Conservation (phyloP, 2,113 vertebrate genomes). For the Raphicerus campestris region DNA sequence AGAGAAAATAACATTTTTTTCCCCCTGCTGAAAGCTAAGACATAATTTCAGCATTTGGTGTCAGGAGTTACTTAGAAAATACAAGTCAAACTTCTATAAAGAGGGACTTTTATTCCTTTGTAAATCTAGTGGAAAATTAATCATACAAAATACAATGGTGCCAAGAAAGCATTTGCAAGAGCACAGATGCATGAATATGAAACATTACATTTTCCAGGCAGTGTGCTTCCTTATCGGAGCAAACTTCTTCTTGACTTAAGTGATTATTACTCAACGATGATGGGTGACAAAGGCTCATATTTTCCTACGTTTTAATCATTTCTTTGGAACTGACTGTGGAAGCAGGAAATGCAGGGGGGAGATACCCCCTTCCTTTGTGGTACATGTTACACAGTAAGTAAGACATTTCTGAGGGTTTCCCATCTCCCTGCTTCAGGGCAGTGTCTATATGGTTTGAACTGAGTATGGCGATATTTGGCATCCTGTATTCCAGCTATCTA, state of each 20-base stretch:
- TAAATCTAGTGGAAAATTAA: constrained; percentile 65
- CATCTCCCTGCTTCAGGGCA: not conserved
- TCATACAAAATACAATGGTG: not conserved
- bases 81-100: constrained; percentile 29
- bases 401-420: not conserved
- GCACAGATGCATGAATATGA: constrained; percentile 14
- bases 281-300: not conserved
- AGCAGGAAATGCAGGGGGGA: not conserved
- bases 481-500: not conserved
- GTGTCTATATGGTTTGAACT: not conserved
- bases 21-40: not conserved
- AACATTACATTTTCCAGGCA: constrained; percentile 43
- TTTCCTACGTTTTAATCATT: not conserved
- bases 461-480: not conserved
- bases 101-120: constrained; percentile 33
- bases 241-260: constrained; percentile 6
- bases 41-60: constrained; percentile 18
- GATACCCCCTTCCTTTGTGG: not conserved
- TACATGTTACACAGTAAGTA: not conserved
- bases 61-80: constrained; percentile 46
- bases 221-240: not conserved
- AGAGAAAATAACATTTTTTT: not conserved
- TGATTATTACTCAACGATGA: not conserved
- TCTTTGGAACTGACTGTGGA: not conserved
- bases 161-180: constrained; percentile 41